phyloP scores from a whole-genome alignment of 1,140 invertebrate genomes.

The Papilio xuthus region DNA sequence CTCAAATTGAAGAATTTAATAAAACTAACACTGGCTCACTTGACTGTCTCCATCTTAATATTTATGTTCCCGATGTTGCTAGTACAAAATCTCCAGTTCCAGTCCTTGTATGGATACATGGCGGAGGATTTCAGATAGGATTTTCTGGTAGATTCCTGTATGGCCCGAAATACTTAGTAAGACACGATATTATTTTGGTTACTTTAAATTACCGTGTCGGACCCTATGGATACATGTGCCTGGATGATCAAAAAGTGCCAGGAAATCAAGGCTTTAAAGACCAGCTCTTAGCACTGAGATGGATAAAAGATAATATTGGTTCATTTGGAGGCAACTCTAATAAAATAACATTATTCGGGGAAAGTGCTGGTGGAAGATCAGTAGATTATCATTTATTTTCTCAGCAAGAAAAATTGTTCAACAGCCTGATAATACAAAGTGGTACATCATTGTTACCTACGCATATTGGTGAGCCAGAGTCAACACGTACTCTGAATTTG shows the following conservation, averaged over 20 bases:
- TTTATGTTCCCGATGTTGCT: slow-evolving; percentile 58
- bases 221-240: slow-evolving; percentile 85
- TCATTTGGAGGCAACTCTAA: slow-evolving; percentile 87
- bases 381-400: slow-evolving; percentile 55
- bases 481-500: background rate
- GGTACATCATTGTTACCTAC: slow-evolving; percentile 39
- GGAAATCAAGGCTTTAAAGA: slow-evolving; percentile 86
- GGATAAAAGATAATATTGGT: slow-evolving; percentile 85
- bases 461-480: slow-evolving; percentile 37
- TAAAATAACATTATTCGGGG: slow-evolving; percentile 85
- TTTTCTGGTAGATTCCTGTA: slow-evolving; percentile 71
- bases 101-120: slow-evolving; percentile 88
- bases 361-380: slow-evolving; percentile 83
- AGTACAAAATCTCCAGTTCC: slow-evolving; percentile 61
- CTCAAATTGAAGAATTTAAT: slow-evolving; percentile 42
- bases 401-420: slow-evolving; percentile 51
- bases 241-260: slow-evolving; percentile 83
- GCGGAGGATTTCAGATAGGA: slow-evolving; percentile 84
- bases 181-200: slow-evolving; percentile 82
- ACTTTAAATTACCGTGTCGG: slow-evolving; percentile 84
- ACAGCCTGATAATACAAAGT: slow-evolving; percentile 56
- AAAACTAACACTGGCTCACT: slow-evolving; percentile 39
- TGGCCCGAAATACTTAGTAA: slow-evolving; percentile 80
- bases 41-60: slow-evolving; percentile 61
- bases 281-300: slow-evolving; percentile 81